A percentile compares a stretch with the other conserved stretches of the same genome.
Evolutionary conservation across 1,140 invertebrate genomes (phyloP).

Genomic region (Drosophila ercepeae): DNA sequence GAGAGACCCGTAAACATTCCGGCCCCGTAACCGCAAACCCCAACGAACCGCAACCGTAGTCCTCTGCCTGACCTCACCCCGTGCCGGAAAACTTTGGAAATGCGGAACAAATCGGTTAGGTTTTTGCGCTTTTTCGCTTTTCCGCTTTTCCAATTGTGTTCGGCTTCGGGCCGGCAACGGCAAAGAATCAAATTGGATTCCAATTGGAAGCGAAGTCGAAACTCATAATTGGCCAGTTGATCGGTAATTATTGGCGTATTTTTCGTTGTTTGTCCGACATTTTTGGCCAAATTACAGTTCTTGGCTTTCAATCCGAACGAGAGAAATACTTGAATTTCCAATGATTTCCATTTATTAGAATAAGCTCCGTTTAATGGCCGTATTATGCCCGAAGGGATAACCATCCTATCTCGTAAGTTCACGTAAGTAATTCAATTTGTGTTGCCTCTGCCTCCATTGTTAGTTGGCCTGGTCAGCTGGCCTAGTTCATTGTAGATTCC

Average conservation of each 20-base stretch:
- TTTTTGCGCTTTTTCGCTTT: conserved; percentile 39
- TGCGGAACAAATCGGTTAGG: conserved; percentile 69
- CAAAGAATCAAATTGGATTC: background rate
- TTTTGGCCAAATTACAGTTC: background rate
- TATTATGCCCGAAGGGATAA: conserved; percentile 11
- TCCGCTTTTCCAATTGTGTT: conserved; percentile 32
- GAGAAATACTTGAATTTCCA: background rate
- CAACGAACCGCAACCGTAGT: conserved; percentile 19
- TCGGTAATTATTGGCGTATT: conserved; percentile 13
- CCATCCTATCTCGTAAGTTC: conserved; percentile 21
- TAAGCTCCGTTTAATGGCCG: conserved; percentile 5
- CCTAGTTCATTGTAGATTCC: conserved; percentile 48
- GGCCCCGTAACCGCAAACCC: conserved; percentile 12
- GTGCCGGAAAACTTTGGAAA: conserved; percentile 49
- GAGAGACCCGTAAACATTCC: background rate
- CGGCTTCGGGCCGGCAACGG: background rate
- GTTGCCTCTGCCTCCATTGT: conserved; percentile 7
- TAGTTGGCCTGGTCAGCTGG: background rate
- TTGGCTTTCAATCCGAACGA: background rate
- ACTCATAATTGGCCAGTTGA: conserved; percentile 38
- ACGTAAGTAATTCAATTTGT: conserved; percentile 43
- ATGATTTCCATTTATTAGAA: background rate
- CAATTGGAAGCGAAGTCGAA: conserved; percentile 8
- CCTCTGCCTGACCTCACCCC: too few relatives aligned
- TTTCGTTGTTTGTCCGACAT: background rate